phyloP scores from a whole-genome alignment of 2,888 invertebrate genomes.

The Hydraecia micacea region DNA sequence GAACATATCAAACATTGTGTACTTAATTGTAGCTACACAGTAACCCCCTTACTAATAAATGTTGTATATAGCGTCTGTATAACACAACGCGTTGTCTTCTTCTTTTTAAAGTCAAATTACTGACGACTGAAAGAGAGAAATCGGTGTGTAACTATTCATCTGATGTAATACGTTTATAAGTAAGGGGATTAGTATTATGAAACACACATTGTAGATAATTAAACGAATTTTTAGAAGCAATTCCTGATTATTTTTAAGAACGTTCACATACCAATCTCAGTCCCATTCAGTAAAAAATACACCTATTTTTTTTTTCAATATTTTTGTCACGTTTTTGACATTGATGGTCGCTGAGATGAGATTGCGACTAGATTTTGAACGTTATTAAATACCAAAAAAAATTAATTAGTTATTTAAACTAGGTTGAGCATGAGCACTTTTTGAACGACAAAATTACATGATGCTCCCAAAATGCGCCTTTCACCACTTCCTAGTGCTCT shows the following conservation, averaged over 20 bases:
- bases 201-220: neutral
- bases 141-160: no score
- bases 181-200: neutral
- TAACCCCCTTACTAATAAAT: no score
- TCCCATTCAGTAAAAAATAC: neutral
- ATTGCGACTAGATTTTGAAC: neutral
- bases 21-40: neutral
- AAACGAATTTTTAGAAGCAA: neutral
- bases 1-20: neutral
- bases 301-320: no score
- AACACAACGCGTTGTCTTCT: no score
- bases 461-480: neutral
- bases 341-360: neutral
- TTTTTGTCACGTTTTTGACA: neutral
- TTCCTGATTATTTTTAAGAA: neutral
- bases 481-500: neutral
- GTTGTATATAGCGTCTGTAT: no score
- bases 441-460: no score
- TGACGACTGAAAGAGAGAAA: no score
- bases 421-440: neutral
- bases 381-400: neutral
- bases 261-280: neutral
- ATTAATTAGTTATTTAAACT: neutral
- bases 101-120: no score
- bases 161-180: no score